phyloP scores from a whole-genome alignment of 1,140 invertebrate genomes.

The Drosophila chauvacae region DNA sequence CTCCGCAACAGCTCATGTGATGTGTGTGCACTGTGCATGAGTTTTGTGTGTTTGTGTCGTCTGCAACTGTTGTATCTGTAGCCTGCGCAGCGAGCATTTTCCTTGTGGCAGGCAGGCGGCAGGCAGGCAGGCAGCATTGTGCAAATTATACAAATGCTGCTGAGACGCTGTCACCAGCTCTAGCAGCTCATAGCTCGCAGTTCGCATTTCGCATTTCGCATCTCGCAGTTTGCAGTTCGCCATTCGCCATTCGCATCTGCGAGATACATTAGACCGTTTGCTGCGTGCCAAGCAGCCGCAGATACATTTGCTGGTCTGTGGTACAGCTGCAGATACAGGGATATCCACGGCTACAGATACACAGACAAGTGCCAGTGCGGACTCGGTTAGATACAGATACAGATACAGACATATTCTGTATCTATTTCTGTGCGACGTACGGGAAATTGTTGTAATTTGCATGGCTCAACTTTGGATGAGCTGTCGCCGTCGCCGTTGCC shows the following conservation, averaged over 20 bases:
- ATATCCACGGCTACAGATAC: constrained; percentile 13
- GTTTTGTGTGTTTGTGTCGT: constrained; percentile 24
- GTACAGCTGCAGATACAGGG: constrained; percentile 20
- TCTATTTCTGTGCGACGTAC: constrained; percentile 73
- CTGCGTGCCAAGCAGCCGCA: constrained; percentile 47
- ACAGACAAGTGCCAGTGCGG: constrained; percentile 21
- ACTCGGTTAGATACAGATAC: constrained; percentile 25
- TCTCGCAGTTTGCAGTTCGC: constrained; percentile 20
- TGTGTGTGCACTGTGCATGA: constrained; percentile 25
- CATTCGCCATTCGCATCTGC: constrained; percentile 38
- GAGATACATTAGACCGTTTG: constrained; percentile 70
- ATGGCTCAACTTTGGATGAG: constrained; percentile 64
- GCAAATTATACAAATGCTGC: constrained; percentile 73
- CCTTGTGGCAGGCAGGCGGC: constrained; percentile 47
- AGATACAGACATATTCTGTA: constrained; percentile 56
- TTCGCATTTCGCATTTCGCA: constrained; percentile 28
- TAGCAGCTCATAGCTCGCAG: constrained; percentile 21
- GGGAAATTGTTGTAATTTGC: constrained; percentile 80
- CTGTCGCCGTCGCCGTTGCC: constrained; percentile 14
- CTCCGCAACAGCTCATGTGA: constrained; percentile 20
- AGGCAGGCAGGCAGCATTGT: constrained; percentile 46
- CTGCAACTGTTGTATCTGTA: constrained; percentile 61
- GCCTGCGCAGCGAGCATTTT: constrained; percentile 72
- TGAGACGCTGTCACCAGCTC: constrained; percentile 65
- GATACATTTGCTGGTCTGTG: constrained; percentile 24